Conservation (phyloP, 2,113 vertebrate species). For the Athene cunicularia region DNA sequence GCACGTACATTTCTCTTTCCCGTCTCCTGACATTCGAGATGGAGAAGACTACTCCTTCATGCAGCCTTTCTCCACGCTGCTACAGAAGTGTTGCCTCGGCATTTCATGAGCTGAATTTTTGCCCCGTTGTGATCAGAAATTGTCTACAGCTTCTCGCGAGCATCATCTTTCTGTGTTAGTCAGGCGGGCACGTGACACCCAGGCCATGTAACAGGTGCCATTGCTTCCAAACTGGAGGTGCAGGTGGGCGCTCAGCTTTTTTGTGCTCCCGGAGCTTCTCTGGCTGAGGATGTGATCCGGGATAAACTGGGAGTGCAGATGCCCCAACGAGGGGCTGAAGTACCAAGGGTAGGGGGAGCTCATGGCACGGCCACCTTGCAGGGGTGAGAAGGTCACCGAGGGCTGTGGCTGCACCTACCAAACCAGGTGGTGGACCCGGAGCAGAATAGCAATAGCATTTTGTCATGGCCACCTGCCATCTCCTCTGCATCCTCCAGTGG, state of each 20-base stretch:
- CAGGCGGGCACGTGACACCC: fast-evolving
- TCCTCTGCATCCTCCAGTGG: neutral
- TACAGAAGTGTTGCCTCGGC: too few species aligned
- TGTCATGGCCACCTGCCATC: neutral
- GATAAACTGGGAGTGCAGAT: neutral
- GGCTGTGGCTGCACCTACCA: neutral
- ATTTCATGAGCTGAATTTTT: neutral
- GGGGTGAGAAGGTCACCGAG: neutral
- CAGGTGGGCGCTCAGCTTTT: too few species aligned
- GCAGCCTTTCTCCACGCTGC: neutral
- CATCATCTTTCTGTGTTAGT: too few species aligned
- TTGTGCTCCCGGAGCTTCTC: neutral
- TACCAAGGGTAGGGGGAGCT: neutral
- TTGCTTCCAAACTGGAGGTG: too few species aligned
- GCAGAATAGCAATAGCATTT: neutral
- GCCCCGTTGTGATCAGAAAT: neutral
- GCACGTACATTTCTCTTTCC: fast-evolving
- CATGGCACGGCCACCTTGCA: neutral
- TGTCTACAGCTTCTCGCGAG: too few species aligned
- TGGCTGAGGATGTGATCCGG: neutral
- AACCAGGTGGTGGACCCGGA: neutral
- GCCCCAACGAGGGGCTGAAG: neutral
- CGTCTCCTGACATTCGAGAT: neutral
- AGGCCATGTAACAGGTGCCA: fast-evolving
- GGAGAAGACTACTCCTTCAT: neutral